Base-by-base conservation (phyloP, 2,113 vertebrate species). In the Megaleporinus macrocephalus region DNA sequence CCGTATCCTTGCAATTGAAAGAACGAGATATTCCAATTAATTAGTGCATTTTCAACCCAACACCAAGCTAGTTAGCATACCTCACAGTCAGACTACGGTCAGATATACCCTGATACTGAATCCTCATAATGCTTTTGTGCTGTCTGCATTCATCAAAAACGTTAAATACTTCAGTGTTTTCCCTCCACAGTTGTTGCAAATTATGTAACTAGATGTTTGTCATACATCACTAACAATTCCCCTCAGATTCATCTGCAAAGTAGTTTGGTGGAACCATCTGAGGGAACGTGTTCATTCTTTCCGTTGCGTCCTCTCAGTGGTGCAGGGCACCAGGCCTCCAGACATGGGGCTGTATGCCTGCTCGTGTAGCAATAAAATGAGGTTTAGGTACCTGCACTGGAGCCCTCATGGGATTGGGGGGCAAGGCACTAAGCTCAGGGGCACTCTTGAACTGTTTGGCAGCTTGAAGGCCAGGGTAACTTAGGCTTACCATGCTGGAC, bases 301-400 rank as follows among this genome's bases (percentile, higher is more conserved):
- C 24, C 30, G 26, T 55, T 61, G 53, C 36, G 41, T 18, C 15
- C 14, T 13, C 15, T 94, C 76, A 93, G 30, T 90, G 89, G 86
- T 94, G 96, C 41, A 95, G 88, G 83, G 93, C 93, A n/a, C 96
- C 95, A 16, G 98, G 98, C 88, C 95, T 96, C 98, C 98, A 99
- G 63, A 98, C 94, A 10, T 90, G 93, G 68, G 97, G 93, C 86
- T 97, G 96, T 84, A 96, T 92, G 12, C 98, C 97, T 0, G 92
- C 95, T 88, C 93, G 96, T 29, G 93, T 95, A 84, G 97, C 96
- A 74, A 97, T 95, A 90, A 99, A 99, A 77, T 89, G 95, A 29
- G 98, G 97, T 80, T 96, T 96, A 47, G 98, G 96, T 83, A 95
- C 96, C 83, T 97, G 97, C 84, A 97, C 90, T 63, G 92, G 82